A percentile compares a stretch with the other conserved stretches of the same genome.
Evolutionary conservation across 2,797 vertebrate genomes (phyloP).

Genomic region (Siniperca undulata): DNA sequence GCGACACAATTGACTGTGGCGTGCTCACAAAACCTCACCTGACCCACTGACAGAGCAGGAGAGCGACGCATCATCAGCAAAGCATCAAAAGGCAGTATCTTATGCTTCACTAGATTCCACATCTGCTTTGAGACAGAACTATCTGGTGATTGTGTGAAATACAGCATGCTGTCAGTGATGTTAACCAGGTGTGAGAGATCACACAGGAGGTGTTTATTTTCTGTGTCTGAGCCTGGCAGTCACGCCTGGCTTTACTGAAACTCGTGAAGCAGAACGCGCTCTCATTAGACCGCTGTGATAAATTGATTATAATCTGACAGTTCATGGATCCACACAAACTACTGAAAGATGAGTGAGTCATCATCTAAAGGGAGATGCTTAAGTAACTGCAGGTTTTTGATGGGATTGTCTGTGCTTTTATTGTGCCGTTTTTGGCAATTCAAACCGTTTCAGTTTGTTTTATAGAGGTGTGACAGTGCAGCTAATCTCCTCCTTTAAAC

Average conservation of each 20-base stretch:
- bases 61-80: conserved; percentile 9
- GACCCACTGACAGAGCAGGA: conserved; percentile 35
- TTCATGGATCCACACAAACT: background rate
- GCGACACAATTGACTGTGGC: background rate
- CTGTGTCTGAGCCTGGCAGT: conserved; percentile 48
- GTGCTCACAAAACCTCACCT: conserved; percentile 31
- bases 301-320: conserved; percentile 57
- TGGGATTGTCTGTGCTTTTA: conserved; percentile 22
- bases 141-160: conserved; percentile 47
- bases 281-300: conserved; percentile 52
- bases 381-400: conserved; percentile 13
- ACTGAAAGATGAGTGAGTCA: conserved; percentile 55
- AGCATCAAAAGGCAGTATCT: conserved; percentile 17
- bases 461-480: conserved; percentile 18
- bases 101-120: conserved; percentile 44
- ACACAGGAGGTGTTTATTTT: conserved; percentile 69
- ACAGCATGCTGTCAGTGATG: conserved; percentile 37
- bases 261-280: conserved; percentile 56
- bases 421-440: background rate
- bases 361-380: background rate
- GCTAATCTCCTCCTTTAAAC: conserved; percentile 15
- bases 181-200: conserved; percentile 62
- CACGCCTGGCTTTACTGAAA: conserved; percentile 47
- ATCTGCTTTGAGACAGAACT: conserved; percentile 39
- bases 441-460: conserved; percentile 24